Conservation (phyloP, 1,140 invertebrate genomes). For the Hycleus phaleratus region DNA sequence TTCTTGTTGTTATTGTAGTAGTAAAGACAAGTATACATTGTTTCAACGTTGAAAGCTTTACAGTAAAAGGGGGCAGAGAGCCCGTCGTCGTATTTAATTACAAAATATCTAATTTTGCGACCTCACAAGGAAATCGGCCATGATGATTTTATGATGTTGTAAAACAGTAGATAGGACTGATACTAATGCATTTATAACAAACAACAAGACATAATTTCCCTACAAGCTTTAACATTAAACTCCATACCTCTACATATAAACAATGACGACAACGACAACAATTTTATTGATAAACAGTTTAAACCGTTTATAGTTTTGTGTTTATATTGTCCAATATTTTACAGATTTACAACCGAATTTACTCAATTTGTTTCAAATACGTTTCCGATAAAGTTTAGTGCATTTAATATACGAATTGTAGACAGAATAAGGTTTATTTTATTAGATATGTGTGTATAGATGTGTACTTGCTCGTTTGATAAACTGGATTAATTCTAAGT, state of each 20-base stretch:
- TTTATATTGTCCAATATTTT: neutral
- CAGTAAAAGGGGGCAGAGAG: neutral
- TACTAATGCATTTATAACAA: constrained; percentile 4
- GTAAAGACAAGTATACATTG: constrained; percentile 9
- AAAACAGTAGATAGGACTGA: neutral
- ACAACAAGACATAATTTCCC: neutral
- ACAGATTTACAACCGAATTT: neutral
- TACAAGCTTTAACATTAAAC: no score
- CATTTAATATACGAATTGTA: neutral
- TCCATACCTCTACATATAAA: neutral
- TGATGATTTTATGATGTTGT: constrained; percentile 9
- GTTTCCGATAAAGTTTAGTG: neutral
- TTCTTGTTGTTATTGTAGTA: neutral
- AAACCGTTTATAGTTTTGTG: neutral
- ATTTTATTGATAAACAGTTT: neutral
- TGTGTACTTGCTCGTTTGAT: constrained; percentile 6
- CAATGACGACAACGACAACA: neutral
- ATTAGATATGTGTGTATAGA: neutral
- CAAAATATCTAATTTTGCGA: constrained; percentile 3
- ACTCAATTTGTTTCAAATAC: neutral
- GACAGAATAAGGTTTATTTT: neutral
- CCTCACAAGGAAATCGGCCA: constrained; percentile 5
- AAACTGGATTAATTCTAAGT: constrained; percentile 10
- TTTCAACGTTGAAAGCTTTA: constrained; percentile 11
- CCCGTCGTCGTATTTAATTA: constrained; percentile 2